Conservation (phyloP, 64 coral and sea anemone genomes). For the Cladopsammia gracilis region DNA sequence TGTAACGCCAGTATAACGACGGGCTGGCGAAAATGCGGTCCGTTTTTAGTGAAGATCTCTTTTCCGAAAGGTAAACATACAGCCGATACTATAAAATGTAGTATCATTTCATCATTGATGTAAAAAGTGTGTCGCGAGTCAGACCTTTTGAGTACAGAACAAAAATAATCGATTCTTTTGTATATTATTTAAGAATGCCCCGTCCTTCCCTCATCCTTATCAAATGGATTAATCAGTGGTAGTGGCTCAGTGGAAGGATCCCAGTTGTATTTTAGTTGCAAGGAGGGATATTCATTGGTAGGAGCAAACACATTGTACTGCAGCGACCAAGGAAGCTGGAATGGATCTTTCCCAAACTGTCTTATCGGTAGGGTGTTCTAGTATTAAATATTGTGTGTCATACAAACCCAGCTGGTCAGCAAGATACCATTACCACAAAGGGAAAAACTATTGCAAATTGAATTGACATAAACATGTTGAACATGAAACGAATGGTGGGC, state of each 20-base stretch:
- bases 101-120: too few relatives aligned
- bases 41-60: too few relatives aligned
- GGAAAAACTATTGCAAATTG: too few relatives aligned
- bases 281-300: slow-evolving; percentile 12
- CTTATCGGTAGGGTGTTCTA: not conserved
- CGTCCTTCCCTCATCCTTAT: not conserved
- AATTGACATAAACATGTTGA: too few relatives aligned
- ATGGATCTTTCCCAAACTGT: slow-evolving; percentile 14
- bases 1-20: too few relatives aligned
- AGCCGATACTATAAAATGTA: too few relatives aligned
- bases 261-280: not conserved
- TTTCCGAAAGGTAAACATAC: too few relatives aligned
- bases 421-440: too few relatives aligned
- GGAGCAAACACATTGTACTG: slow-evolving; percentile 1
- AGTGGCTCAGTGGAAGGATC: slow-evolving; percentile 16
- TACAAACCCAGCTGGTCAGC: too few relatives aligned
- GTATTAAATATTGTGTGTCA: not conserved
- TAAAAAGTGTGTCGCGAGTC: too few relatives aligned
- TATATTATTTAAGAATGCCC: slow-evolving; percentile 7
- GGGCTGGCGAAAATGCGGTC: too few relatives aligned
- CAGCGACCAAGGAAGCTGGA: slow-evolving; percentile 21
- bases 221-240: slow-evolving; percentile 27
- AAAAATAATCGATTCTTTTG: not conserved
- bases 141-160: not conserved
- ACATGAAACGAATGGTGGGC: too few relatives aligned